These are phyloP conservation scores for Seriola rivoliana DNA, from an alignment of 2,113 vertebrate species.

Conservation along the genomic window DNA sequence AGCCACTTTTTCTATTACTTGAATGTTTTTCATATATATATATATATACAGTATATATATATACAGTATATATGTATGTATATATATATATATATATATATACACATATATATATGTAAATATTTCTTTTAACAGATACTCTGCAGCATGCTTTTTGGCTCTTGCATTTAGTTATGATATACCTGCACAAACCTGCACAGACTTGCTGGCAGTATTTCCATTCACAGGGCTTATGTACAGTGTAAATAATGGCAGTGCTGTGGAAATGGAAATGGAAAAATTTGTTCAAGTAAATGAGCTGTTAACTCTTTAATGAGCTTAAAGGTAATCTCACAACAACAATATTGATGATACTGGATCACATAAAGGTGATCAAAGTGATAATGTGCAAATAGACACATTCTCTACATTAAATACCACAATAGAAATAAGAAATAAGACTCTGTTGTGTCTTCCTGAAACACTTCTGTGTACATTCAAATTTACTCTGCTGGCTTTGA, in stretches of 20 bases:
- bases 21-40: too few species aligned
- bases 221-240: background rate
- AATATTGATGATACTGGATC: background rate
- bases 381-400: background rate
- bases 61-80: too few species aligned
- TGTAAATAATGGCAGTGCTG: slow-evolving; percentile 11
- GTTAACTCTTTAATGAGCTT: background rate
- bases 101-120: background rate
- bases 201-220: background rate
- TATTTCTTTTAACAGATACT: too few species aligned
- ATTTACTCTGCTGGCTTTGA: background rate
- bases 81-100: too few species aligned
- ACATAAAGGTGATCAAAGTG: background rate
- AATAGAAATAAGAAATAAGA: too few species aligned
- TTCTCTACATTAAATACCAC: too few species aligned
- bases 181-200: slow-evolving; percentile 18
- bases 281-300: background rate
- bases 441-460: too few species aligned
- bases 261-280: slow-evolving; percentile 3
- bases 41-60: too few species aligned
- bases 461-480: too few species aligned
- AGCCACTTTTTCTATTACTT: too few species aligned
- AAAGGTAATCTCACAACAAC: background rate
- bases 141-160: background rate
- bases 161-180: background rate